Percentiles rank a stretch among this genome's conserved stretches.
These are phyloP conservation scores for Arctia plantaginis DNA, from an alignment of 2,888 invertebrate genomes.

Conservation along the genomic window DNA sequence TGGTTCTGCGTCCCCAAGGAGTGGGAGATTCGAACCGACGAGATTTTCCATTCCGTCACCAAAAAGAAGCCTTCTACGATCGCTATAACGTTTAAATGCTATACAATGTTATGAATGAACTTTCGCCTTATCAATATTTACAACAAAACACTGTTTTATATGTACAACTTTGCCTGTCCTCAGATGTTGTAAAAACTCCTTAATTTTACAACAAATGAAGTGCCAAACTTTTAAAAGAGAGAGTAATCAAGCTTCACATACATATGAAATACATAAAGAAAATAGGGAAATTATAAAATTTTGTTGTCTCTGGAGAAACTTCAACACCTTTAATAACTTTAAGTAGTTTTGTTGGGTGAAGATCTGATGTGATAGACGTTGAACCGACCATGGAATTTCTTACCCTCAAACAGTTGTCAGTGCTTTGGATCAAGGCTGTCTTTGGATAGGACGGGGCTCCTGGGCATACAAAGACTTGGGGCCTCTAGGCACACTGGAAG, in stretches of 20 bases:
- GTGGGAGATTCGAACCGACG: background rate
- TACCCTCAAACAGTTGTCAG: too few species aligned
- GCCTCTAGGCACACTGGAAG: too few species aligned
- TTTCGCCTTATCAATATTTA: background rate
- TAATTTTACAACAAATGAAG: background rate
- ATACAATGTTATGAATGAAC: background rate
- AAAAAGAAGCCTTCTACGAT: background rate
- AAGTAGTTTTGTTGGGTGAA: too few species aligned
- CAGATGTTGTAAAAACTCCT: background rate
- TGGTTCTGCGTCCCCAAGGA: background rate
- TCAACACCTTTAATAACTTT: too few species aligned
- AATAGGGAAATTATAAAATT: too few species aligned
- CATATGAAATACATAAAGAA: background rate
- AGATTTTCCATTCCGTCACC: background rate
- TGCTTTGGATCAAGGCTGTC: too few species aligned
- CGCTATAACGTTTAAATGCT: background rate
- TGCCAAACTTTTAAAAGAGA: background rate
- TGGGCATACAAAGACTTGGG: too few species aligned
- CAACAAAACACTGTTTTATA: background rate
- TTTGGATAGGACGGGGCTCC: too few species aligned
- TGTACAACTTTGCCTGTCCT: background rate
- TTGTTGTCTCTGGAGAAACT: too few species aligned
- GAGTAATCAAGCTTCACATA: background rate
- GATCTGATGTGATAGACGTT: too few species aligned
- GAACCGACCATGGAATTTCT: too few species aligned